Base-by-base conservation (phyloP, 2,113 vertebrate genomes). In the Chauna torquata region DNA sequence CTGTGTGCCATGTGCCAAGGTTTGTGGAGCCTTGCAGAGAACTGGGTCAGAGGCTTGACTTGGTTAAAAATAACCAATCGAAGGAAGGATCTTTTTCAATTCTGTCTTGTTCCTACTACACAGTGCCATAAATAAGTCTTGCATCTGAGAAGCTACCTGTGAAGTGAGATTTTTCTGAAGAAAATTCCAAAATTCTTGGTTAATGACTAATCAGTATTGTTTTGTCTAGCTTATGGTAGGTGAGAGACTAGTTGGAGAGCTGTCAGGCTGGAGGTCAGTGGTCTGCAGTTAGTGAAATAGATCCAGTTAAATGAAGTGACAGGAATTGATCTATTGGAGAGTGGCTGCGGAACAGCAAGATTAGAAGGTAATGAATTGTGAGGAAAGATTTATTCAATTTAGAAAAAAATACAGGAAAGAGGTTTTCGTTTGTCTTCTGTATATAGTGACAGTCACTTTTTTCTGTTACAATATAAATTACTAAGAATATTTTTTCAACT, bases 61-160 rank as follows among this genome's bases (percentile, higher is more conserved):
- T 80, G 49, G 88, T 90, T 96, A 95, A 95, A 96, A 93, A 97
- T 95, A 96, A 58, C 82, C 88, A 58, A 40, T 92, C 86, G 74
- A 80, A 90, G 83, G 86, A 69, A 80, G 30, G 34, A 77, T 80
- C 66, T 88, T 83, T 95, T 79, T 90, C 82, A 62, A 49, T 92
- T 90, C 68, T 58, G 30, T 77, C 45, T 83, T 88, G 36, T 38
- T 92, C 36, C 34, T 92, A 40, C 38, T 82, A 45, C 1, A 2
- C 24, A 20, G 9, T 57, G 54, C 47, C 68, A 58, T 93, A 38
- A 91, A 42, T 65, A 96, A 3, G 32, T 90, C 52, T 88, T 88
- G 62, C 40, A 40, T 82, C 58, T 76, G 25, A 82, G 62, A 77
- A 90, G 27, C 62, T 90, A 47, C 61, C 36, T 58, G 62, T 72